Conservation (phyloP, 2,888 invertebrate species). For the Craniophora ligustri region DNA sequence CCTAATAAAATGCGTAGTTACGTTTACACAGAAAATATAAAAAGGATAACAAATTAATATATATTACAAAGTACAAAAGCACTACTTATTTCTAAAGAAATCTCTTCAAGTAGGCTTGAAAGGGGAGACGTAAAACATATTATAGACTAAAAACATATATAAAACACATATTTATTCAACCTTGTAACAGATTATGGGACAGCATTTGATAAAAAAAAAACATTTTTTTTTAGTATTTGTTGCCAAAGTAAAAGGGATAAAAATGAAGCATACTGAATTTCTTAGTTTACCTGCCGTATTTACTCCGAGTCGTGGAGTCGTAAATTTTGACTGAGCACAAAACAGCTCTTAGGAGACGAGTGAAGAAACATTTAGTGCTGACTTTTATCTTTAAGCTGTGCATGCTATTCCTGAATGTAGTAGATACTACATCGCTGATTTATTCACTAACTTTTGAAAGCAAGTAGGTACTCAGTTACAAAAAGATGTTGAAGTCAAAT, state of each 20-base stretch:
- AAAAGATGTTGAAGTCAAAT: too few species aligned
- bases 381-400: conserved; percentile 21
- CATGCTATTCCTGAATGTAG: neutral
- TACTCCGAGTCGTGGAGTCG: conserved; percentile 9
- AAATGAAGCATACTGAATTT: neutral
- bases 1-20: too few species aligned
- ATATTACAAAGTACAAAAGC: too few species aligned
- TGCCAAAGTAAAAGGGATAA: neutral
- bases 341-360: conserved; percentile 31
- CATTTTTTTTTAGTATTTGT: neutral
- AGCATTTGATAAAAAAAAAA: neutral
- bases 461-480: neutral
- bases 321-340: conserved; percentile 37
- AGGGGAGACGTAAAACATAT: too few species aligned
- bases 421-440: conserved; percentile 5
- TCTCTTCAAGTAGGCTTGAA: too few species aligned
- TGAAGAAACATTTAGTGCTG: conserved; percentile 13
- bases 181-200: too few species aligned
- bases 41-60: too few species aligned
- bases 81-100: too few species aligned
- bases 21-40: too few species aligned
- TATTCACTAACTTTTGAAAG: neutral
- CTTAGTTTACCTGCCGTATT: neutral
- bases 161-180: too few species aligned
- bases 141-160: too few species aligned